Conservation (phyloP, 2,888 invertebrate species). For the Drosophila birchii region DNA sequence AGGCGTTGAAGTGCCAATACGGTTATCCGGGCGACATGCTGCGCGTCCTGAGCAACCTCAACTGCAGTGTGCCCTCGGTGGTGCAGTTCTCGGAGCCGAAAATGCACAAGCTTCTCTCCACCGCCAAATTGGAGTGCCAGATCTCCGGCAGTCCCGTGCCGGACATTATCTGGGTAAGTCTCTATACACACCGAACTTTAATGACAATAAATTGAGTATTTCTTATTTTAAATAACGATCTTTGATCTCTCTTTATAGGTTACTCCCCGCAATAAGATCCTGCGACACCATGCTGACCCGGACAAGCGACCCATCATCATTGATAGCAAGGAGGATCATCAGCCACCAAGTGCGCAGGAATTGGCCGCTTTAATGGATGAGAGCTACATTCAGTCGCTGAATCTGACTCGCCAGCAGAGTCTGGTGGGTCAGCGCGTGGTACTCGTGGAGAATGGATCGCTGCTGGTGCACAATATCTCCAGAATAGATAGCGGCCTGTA, state of each 20-base stretch:
- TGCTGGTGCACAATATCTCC: constrained; percentile 89
- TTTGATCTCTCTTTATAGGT: constrained; percentile 77
- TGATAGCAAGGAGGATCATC: constrained; percentile 73
- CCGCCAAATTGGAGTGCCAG: constrained; percentile 91
- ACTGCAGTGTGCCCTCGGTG: constrained; percentile 89
- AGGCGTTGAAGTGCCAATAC: constrained; percentile 88
- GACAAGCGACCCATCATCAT: constrained; percentile 83
- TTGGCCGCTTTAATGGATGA: constrained; percentile 80
- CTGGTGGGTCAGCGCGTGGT: constrained; percentile 75
- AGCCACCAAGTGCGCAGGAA: constrained; percentile 76
- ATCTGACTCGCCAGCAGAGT: constrained; percentile 69
- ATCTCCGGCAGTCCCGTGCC: constrained; percentile 91
- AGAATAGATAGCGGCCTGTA: constrained; percentile 94
- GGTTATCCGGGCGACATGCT: constrained; percentile 90
- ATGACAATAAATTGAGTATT: too few species aligned
- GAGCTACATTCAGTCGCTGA: constrained; percentile 58
- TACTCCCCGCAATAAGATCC: constrained; percentile 89
- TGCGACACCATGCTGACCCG: constrained; percentile 92
- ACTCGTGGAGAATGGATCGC: constrained; percentile 91
- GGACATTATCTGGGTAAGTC: constrained; percentile 90
- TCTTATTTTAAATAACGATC: not conserved
- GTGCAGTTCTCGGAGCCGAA: constrained; percentile 87
- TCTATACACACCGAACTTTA: not conserved
- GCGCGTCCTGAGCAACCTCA: constrained; percentile 88
- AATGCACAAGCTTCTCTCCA: constrained; percentile 87